Base-by-base conservation (phyloP, 2,888 invertebrate species). In the Encarsia formosa region DNA sequence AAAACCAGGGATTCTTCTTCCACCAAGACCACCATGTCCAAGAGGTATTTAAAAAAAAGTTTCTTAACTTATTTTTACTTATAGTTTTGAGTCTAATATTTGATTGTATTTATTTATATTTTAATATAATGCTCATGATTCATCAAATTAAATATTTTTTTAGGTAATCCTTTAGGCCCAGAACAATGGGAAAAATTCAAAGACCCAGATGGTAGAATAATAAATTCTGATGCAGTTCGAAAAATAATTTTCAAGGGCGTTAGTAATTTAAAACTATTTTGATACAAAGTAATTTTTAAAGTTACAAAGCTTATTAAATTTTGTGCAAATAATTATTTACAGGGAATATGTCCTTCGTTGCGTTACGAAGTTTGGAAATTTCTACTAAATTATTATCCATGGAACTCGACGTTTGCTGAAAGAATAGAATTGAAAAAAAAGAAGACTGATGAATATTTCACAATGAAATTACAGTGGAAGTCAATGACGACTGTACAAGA, bases 391-490 rank as follows among this genome's bases (percentile, higher is more conserved):
- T 95, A 91, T 69, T 87, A 87, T 67, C 85, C 86, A 0, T 96
- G 94, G 93, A 78, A 85, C 54, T 87, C 88, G 61, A 88, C 89
- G 0, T 79, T 82, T 44, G 71, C 79, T 11, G 85, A 91, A 63
- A 79, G 93, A 50, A 80, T 82, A 58, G 80, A 80, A 55, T 74
- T 87, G 29, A 81, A 86, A 29, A 85, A 85, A 66, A 78, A 81
- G 60, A 88, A 87, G 73, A 84, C 84, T 54, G 85, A 88, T 57
- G 92, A 94, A 69, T 98, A 98, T 75, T 92, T 87, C 73, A 82
- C 83, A 40, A 96, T 99, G 95, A 99, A 98, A 72, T 79, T 90
- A 18, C 98, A 99, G 71, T 99, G 99, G 99, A 82, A 87, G 59
- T 87, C 90, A 1, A 90, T 99, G 77, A 86, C 88, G 0, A 81